Conservation (phyloP, 1,140 invertebrate species). For the Ectropis grisescens region DNA sequence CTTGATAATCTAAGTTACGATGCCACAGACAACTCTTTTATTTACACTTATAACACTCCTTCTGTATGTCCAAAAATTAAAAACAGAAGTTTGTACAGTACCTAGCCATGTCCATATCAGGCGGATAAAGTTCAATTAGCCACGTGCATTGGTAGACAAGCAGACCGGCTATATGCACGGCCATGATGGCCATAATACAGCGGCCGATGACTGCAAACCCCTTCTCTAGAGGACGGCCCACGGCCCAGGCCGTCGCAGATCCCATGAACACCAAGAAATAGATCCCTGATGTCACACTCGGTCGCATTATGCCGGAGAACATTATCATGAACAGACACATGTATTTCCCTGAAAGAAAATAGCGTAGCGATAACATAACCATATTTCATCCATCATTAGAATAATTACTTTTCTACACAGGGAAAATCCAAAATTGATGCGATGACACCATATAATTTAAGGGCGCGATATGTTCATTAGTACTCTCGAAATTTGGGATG, state of each 20-base stretch:
- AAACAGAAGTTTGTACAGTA: too few relatives aligned
- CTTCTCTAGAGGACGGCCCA: constrained; percentile 79
- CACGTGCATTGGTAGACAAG: constrained; percentile 91
- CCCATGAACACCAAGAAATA: constrained; percentile 91
- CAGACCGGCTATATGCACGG: constrained; percentile 81
- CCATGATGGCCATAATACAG: constrained; percentile 80
- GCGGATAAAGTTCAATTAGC: constrained; percentile 79
- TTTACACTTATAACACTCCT: too few relatives aligned
- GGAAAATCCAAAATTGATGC: too few relatives aligned
- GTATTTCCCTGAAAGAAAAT: constrained; percentile 75
- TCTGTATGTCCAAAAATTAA: too few relatives aligned
- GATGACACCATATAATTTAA: too few relatives aligned
- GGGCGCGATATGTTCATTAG: too few relatives aligned
- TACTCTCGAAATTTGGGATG: too few relatives aligned
- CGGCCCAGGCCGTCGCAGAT: constrained; percentile 90
- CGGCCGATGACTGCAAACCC: constrained; percentile 82
- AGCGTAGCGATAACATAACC: too few relatives aligned
- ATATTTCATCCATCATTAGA: not conserved
- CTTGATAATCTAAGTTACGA: too few relatives aligned
- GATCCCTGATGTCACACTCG: constrained; percentile 83
- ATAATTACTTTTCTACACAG: not conserved
- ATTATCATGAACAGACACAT: constrained; percentile 80
- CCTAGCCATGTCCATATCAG: constrained; percentile 78
- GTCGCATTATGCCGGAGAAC: constrained; percentile 81
- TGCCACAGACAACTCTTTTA: too few relatives aligned